Evolutionary conservation across 2,113 vertebrate species (phyloP).

Genomic region (Myocastor coypus): DNA sequence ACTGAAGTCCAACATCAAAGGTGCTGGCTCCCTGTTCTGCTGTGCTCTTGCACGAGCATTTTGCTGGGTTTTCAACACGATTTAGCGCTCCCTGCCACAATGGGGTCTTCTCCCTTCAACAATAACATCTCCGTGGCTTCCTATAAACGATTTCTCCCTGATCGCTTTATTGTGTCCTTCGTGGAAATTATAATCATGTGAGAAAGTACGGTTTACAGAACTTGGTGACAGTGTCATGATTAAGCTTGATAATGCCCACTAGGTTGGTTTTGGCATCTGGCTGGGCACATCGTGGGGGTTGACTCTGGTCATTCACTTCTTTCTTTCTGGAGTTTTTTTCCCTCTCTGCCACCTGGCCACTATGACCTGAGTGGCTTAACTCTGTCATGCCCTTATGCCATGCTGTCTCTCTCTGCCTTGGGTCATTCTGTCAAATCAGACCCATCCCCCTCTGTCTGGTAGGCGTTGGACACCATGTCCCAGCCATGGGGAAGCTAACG

Average conservation of each 20-base stretch:
- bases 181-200: background rate
- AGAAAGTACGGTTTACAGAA: conserved; percentile 11
- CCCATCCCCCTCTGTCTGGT: background rate
- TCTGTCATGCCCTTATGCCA: background rate
- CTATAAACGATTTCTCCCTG: background rate
- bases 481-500: background rate
- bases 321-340: background rate
- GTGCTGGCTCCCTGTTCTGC: background rate
- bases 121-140: background rate
- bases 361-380: background rate
- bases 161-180: background rate
- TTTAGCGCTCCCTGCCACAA: background rate
- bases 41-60: background rate
- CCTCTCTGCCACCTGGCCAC: background rate
- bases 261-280: background rate
- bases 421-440: background rate
- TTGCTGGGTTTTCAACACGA: background rate
- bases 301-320: background rate
- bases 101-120: background rate
- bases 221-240: background rate
- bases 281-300: background rate
- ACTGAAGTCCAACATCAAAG: background rate
- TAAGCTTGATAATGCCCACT: background rate
- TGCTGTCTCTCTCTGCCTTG: background rate
- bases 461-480: background rate